A percentile compares a stretch with the other conserved stretches of the same genome.
Evolutionary conservation across 2,888 invertebrate species (phyloP).

Genomic region (Salpingus planirostris): DNA sequence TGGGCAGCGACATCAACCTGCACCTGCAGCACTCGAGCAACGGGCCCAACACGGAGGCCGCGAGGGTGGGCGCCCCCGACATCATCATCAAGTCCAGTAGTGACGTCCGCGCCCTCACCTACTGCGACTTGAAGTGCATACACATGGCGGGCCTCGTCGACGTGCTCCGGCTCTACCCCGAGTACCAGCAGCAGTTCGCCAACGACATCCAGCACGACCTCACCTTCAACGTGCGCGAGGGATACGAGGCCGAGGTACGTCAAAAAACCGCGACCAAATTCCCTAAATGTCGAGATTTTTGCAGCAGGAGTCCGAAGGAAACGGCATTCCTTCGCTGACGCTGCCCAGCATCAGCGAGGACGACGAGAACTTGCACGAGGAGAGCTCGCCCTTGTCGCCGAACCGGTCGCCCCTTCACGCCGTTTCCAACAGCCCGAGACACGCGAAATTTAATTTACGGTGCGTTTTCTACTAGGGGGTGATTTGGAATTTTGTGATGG

Average conservation of each 20-base stretch:
- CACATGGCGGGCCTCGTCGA: conserved; percentile 85
- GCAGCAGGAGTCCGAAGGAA: conserved; percentile 63
- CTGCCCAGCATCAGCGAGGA: conserved; percentile 93
- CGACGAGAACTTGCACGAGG: conserved; percentile 74
- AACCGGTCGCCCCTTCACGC: conserved; percentile 52
- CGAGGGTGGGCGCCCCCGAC: conserved; percentile 49
- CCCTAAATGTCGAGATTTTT: no score
- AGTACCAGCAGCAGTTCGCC: conserved; percentile 89
- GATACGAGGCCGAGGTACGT: conserved; percentile 76
- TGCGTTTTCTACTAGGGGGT: no score
- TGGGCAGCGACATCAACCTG: conserved; percentile 84
- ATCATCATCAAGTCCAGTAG: conserved; percentile 87
- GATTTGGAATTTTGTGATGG: no score
- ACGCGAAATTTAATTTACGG: conserved; percentile 52
- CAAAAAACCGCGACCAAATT: no score
- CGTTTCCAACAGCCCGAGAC: conserved; percentile 51
- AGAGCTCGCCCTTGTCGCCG: conserved; percentile 55
- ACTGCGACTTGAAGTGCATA: conserved; percentile 92
- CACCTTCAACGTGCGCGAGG: conserved; percentile 88
- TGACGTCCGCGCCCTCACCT: conserved; percentile 88
- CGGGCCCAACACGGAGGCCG: conserved; percentile 46
- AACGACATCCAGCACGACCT: conserved; percentile 92
- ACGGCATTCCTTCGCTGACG: conserved; percentile 72
- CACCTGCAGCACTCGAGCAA: conserved; percentile 63
- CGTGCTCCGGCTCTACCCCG: conserved; percentile 82